Conservation (phyloP, 2,888 invertebrate species). For the Platerodrilus igneus region DNA sequence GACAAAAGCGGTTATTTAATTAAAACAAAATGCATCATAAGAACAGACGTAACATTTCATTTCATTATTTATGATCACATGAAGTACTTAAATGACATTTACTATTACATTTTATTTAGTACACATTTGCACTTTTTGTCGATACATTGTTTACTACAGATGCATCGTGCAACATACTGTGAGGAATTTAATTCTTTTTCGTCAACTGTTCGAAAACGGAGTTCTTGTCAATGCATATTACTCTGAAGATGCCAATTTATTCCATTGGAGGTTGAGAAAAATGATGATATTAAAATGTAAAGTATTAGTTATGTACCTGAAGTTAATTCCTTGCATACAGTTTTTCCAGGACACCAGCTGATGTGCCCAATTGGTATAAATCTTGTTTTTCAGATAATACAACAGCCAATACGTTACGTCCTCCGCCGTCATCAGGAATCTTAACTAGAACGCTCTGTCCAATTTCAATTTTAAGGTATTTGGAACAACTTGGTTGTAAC, state of each 20-base stretch:
- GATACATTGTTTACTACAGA: neutral
- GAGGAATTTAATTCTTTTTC: neutral
- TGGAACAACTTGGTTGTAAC: neutral
- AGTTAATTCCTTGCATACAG: slow-evolving; percentile 5
- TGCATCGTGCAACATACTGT: too few species aligned
- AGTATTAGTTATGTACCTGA: neutral
- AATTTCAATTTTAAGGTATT: neutral
- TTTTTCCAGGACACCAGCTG: slow-evolving; percentile 10
- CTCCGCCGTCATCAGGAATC: slow-evolving; percentile 1
- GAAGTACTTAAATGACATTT: too few species aligned
- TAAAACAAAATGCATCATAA: too few species aligned
- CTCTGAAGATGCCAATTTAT: neutral
- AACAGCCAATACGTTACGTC: slow-evolving; percentile 2
- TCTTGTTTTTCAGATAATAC: slow-evolving; percentile 5
- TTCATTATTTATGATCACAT: too few species aligned
- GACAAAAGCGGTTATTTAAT: too few species aligned
- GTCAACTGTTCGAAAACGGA: too few species aligned
- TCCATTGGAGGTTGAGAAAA: neutral
- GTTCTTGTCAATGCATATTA: too few species aligned
- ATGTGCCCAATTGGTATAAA: slow-evolving; percentile 12
- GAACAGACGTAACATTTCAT: too few species aligned
- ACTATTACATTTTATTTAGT: too few species aligned
- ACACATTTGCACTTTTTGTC: slow-evolving; percentile 1
- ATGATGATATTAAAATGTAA: neutral
- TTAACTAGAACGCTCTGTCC: neutral